phyloP scores from a whole-genome alignment of 2,888 invertebrate species.

The Drosophila greeni region DNA sequence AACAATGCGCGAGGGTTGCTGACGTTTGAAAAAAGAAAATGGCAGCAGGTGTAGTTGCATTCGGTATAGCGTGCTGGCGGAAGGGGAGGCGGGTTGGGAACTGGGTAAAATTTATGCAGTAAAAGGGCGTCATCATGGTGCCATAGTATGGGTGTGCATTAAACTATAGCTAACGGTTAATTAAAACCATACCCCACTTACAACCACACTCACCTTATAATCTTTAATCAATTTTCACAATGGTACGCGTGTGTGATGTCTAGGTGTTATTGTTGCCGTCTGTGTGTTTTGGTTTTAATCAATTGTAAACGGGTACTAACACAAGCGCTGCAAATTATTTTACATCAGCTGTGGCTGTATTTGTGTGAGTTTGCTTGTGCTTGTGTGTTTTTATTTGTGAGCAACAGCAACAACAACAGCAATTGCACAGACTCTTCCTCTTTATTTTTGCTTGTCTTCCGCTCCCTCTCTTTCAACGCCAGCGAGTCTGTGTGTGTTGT shows the following conservation, averaged over 20 bases:
- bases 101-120: slow-evolving; percentile 53
- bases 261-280: slow-evolving; percentile 34
- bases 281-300: slow-evolving; percentile 70
- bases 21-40: slow-evolving; percentile 62
- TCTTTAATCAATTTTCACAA: slow-evolving; percentile 68
- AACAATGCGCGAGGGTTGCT: slow-evolving; percentile 55
- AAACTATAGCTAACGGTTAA: slow-evolving; percentile 50
- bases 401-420: slow-evolving; percentile 55
- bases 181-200: slow-evolving; percentile 53
- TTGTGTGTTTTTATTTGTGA: slow-evolving; percentile 46
- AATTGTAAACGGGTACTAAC: slow-evolving; percentile 67
- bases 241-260: slow-evolving; percentile 38
- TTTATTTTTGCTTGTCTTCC: slow-evolving; percentile 38
- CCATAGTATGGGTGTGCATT: slow-evolving; percentile 23
- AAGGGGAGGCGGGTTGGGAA: background rate
- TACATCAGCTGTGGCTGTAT: slow-evolving; percentile 62
- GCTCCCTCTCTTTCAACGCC: slow-evolving; percentile 36
- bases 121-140: slow-evolving; percentile 62
- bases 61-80: slow-evolving; percentile 11
- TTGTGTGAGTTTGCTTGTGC: slow-evolving; percentile 33
- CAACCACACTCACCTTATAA: slow-evolving; percentile 69
- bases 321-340: slow-evolving; percentile 65
- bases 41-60: slow-evolving; percentile 70
- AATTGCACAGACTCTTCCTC: slow-evolving; percentile 48
- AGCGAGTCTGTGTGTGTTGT: slow-evolving; percentile 24